Base-by-base conservation (phyloP, 30 jellyfish, hydroid and myxozoan genomes). In the Nemopilema nomurai region DNA sequence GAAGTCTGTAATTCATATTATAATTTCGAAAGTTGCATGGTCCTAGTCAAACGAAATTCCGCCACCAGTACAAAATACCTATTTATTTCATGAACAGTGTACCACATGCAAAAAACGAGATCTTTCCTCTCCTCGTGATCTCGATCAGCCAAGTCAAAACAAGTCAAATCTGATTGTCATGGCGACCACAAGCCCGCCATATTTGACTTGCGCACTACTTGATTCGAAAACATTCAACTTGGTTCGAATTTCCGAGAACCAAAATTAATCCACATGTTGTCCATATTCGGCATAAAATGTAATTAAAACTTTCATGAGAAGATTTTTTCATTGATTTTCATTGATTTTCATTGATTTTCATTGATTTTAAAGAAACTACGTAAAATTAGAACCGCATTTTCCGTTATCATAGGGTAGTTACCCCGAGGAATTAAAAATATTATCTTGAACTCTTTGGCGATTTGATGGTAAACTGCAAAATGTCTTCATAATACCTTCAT, bases 31-130 rank as follows among this genome's bases (percentile, higher is more conserved):
- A 41, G 22, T 32, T 65, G 85, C 82, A 71, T 78, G 93, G 76
- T 63, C 62, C 71, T 52, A 29, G 84, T 49, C 87, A 28, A 8
- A 23, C 9, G 32, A 30, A 73, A 84, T 84, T 68, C 93, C 67
- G 93, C 93, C 93, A 84, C 93, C 93, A 75, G 93, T 62, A 49
- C 77, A 73, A 23, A 74, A 63, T 63, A 57, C 79, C 74, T 24
- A 28, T 25, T 26, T 28, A 62, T 79, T 66, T 64, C 76, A 31
- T 16, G 83, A 84, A 84, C 93, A 84, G 93, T 84, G 20, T 1
- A 66, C 93, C 93, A 84, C 93, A 84, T 84, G 93, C 87, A 84
- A 84, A 21, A 27, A 67, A 41, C 93, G 83, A 74, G 93, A 84
- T 80, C 72, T 73, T 72, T 79, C 74, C 87, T 28, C 77, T 78